These are phyloP conservation scores for Whitmania pigra DNA, from an alignment of 1,140 invertebrate genomes.

Conservation along the genomic window DNA sequence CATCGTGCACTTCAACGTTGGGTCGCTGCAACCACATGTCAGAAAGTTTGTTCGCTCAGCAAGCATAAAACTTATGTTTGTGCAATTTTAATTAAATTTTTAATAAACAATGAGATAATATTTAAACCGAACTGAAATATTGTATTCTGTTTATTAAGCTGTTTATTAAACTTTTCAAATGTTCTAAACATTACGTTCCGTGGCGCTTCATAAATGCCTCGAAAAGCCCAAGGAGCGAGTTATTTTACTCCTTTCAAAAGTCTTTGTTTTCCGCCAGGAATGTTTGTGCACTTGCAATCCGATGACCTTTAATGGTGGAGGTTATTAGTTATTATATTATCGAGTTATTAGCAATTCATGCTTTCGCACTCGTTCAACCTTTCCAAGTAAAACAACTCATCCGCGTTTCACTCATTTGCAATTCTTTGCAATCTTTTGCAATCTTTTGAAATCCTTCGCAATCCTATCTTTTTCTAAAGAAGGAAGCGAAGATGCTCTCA, in stretches of 20 bases:
- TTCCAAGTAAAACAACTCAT: too few relatives aligned
- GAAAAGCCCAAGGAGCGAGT: not conserved
- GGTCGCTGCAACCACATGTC: not conserved
- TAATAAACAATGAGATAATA: not conserved
- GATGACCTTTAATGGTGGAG: not conserved
- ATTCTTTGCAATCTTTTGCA: too few relatives aligned
- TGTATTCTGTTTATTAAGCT: not conserved
- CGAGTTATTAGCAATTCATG: too few relatives aligned
- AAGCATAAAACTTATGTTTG: not conserved
- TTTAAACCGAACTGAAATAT: not conserved
- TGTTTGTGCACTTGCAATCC: not conserved
- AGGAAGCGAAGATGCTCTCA: too few relatives aligned
- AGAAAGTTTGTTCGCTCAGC: not conserved
- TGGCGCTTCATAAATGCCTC: not conserved
- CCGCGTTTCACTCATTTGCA: too few relatives aligned
- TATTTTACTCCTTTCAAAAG: not conserved
- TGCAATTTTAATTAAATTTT: not conserved
- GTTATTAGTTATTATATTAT: too few relatives aligned
- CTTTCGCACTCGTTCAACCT: too few relatives aligned
- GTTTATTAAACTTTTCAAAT: not conserved
- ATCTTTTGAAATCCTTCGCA: too few relatives aligned
- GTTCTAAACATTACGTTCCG: not conserved
- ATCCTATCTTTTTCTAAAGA: too few relatives aligned
- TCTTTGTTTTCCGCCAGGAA: not conserved
- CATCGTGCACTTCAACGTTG: not conserved